Conservation (phyloP, 2,888 invertebrate species). For the Chaitophorus viminalis region DNA sequence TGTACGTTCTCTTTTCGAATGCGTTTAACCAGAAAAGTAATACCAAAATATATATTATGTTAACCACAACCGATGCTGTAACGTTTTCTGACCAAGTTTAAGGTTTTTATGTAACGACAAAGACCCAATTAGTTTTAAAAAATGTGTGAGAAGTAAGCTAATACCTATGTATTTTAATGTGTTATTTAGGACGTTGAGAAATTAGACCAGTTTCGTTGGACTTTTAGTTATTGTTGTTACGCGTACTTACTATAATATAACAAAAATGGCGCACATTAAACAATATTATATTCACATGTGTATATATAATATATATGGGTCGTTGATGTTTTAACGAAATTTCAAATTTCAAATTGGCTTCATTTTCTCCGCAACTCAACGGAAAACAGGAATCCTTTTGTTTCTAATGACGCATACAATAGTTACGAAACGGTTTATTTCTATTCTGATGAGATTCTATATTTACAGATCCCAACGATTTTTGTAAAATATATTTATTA, state of each 20-base stretch:
- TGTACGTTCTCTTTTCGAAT: neutral
- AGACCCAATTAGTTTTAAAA: constrained; percentile 38
- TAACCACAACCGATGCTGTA: constrained; percentile 19
- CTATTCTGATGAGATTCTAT: neutral
- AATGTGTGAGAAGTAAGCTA: constrained; percentile 44
- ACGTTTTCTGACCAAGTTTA: constrained; percentile 34
- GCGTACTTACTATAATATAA: neutral
- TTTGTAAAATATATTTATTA: neutral
- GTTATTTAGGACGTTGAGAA: constrained; percentile 27
- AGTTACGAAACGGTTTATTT: neutral
- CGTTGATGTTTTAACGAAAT: constrained; percentile 1
- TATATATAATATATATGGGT: neutral
- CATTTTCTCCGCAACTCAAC: neutral
- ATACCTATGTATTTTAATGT: no score
- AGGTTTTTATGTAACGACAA: constrained; percentile 36
- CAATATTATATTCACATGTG: constrained; percentile 25
- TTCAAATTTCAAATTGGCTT: constrained; percentile 8
- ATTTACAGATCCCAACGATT: neutral
- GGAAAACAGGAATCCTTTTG: neutral
- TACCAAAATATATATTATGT: neutral
- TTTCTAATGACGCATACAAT: neutral
- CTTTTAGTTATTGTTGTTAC: constrained; percentile 1
- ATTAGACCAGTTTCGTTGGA: constrained; percentile 15
- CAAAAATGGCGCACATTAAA: neutral
- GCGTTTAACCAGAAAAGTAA: neutral